Conservation (phyloP, 2,888 invertebrate genomes). For the Sericinus montela region DNA sequence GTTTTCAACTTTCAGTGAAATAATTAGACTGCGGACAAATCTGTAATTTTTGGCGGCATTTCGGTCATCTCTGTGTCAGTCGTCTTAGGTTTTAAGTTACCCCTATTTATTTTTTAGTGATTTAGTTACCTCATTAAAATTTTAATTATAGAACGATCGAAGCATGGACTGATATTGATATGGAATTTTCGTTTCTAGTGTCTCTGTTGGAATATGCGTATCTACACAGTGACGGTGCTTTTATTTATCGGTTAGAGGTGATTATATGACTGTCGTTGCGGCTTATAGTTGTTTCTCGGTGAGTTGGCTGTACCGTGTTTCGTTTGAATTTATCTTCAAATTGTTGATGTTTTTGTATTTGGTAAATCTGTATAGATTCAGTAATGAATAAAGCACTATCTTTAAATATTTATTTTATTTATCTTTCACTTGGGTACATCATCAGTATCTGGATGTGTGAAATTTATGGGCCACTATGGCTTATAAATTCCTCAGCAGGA, state of each 20-base stretch:
- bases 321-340: constrained; percentile 41
- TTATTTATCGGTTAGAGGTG: constrained; percentile 35
- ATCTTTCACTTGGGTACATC: no score
- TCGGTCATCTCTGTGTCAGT: constrained; percentile 12
- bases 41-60: neutral
- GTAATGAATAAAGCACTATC: no score
- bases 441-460: no score
- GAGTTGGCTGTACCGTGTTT: constrained; percentile 25
- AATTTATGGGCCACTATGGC: no score
- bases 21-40: no score
- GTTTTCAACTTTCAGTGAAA: no score
- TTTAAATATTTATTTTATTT: no score
- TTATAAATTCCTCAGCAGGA: no score
- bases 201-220: constrained; percentile 24
- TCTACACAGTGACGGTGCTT: constrained; percentile 43
- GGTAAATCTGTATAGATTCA: no score
- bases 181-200: constrained; percentile 45
- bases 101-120: constrained; percentile 57
- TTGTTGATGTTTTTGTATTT: constrained; percentile 71
- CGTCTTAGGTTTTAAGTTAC: constrained; percentile 46
- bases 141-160: constrained; percentile 38
- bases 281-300: constrained; percentile 29
- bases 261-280: constrained; percentile 26
- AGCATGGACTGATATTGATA: constrained; percentile 74
- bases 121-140: constrained; percentile 37